Evolutionary conservation across 2,797 vertebrate genomes (phyloP).

Genomic region (Paramormyrops hopkinsi): DNA sequence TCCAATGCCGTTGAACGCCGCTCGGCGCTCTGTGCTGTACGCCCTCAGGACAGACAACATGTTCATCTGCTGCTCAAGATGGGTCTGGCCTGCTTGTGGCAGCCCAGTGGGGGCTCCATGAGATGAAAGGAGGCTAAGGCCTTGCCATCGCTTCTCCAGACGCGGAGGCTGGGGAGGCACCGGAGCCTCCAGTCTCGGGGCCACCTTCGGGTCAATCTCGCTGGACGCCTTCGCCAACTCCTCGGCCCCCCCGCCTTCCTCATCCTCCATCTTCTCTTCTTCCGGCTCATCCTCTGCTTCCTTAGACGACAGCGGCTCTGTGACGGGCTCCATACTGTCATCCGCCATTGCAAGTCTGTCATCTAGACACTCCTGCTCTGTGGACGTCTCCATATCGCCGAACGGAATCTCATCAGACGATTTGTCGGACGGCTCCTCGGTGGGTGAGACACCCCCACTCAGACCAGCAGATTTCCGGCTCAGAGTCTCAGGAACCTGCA

Average conservation of each 20-base stretch:
- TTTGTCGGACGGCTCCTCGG: conserved; percentile 57
- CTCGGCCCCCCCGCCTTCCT: conserved; percentile 22
- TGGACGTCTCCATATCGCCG: conserved; percentile 68
- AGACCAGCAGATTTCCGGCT: conserved; percentile 46
- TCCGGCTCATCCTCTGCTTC: conserved; percentile 50
- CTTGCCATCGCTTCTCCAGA: conserved; percentile 72
- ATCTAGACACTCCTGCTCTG: conserved; percentile 68
- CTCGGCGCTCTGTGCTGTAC: conserved; percentile 72
- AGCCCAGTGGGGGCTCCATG: conserved; percentile 58
- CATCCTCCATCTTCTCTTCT: conserved; percentile 50
- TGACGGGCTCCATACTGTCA: conserved; percentile 36
- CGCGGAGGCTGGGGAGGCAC: conserved; percentile 48
- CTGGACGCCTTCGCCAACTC: conserved; percentile 46
- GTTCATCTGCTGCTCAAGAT: conserved; percentile 73
- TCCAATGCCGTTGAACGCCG: conserved; percentile 69
- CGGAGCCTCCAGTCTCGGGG: conserved; percentile 58
- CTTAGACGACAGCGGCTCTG: conserved; percentile 32
- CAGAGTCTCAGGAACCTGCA: conserved; percentile 50
- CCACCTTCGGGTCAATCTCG: conserved; percentile 46
- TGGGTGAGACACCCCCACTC: conserved; percentile 45
- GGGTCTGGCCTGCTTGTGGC: conserved; percentile 61
- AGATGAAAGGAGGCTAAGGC: conserved; percentile 61
- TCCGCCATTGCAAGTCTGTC: conserved; percentile 53
- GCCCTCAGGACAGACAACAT: conserved; percentile 86
- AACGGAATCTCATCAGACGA: conserved; percentile 58